Evolutionary conservation across 2,797 vertebrate species (phyloP).

Genomic region (Chloroceryle amazona): DNA sequence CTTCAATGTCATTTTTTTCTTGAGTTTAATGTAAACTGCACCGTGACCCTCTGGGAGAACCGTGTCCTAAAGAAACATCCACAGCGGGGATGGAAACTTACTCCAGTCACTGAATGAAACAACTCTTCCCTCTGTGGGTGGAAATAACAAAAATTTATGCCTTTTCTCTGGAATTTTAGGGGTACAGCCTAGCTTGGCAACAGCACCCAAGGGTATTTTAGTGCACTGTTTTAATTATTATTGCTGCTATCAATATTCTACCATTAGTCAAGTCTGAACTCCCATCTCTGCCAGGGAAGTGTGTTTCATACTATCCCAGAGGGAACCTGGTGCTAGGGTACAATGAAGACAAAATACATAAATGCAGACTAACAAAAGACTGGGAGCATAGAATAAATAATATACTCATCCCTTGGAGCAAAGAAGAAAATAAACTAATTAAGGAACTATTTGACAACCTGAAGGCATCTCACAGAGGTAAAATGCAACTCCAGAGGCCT

Average conservation of each 20-base stretch:
- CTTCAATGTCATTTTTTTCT: constrained; percentile 65
- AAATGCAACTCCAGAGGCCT: not conserved
- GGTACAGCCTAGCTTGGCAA: constrained; percentile 9
- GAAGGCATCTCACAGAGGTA: constrained; percentile 16
- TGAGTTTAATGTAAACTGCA: constrained; percentile 57
- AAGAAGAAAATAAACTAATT: constrained; percentile 56
- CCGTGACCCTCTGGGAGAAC: constrained; percentile 41
- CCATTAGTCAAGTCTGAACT: constrained; percentile 7
- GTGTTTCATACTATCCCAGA: not conserved
- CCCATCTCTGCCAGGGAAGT: not conserved
- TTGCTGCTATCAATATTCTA: constrained; percentile 34
- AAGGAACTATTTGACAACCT: constrained; percentile 19
- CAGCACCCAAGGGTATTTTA: constrained; percentile 13
- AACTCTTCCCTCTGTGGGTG: not conserved
- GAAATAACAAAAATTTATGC: constrained; percentile 16
- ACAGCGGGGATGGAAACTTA: not conserved
- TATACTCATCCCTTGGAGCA: not conserved
- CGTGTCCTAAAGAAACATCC: constrained; percentile 13
- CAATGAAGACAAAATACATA: constrained; percentile 45
- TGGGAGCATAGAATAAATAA: not conserved
- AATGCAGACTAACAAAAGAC: constrained; percentile 6
- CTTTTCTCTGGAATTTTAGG: constrained; percentile 44
- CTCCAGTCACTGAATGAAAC: not conserved
- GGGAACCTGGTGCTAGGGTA: not conserved
- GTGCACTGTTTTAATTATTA: constrained; percentile 39